Evolutionary conservation across 1,140 invertebrate genomes (phyloP), one percentile per base, ranked within the genome.

Genomic region (Spodoptera litura): DNA sequence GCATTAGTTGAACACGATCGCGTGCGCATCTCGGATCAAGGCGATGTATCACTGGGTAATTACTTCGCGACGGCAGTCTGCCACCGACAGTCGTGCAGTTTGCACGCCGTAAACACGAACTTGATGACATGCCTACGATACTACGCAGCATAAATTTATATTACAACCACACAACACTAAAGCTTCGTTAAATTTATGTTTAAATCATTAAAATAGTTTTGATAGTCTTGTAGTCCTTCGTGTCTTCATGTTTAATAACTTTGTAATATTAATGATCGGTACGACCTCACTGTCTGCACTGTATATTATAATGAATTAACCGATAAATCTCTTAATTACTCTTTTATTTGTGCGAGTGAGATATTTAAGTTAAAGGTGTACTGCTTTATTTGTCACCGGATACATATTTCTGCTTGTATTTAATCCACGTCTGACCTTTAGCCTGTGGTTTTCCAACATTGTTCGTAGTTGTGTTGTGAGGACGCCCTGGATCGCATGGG

Each of bases 401-500:
- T 78, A 75, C 75, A 82, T 81, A 71, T 80, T 78, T 79, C 78
- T 79, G 78, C 64, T 79, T 59, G 84, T 86, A 87, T 86, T 88
- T 87, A 82, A 79, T 84, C 75, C 83, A 83, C 85, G 83, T 86
- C 81, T 89, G 84, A 93, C 90, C 92, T 91, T 78, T 92, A 88
- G 61, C 89, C 87, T 52, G 52, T 44, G 68, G 52, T 77, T 66
- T 53, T 77, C 56, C 80, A 59, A 61, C 61, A 31, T 80, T 74
- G 82, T 79, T 82, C 78, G 76, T 83, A 83, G 49, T 82, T 80
- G 82, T 80, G 49, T 82, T 79, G 82, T 80, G 78, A 85, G 85
- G 83, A 85, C 83, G 86, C 80, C 80, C 82, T 84, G 85, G 86
- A 83, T 88, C 84, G 85, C 91, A 91, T 92, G 90, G 89, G 93